Evolutionary conservation across 2,113 vertebrate genomes (phyloP).

Genomic region (Larimichthys crocea): DNA sequence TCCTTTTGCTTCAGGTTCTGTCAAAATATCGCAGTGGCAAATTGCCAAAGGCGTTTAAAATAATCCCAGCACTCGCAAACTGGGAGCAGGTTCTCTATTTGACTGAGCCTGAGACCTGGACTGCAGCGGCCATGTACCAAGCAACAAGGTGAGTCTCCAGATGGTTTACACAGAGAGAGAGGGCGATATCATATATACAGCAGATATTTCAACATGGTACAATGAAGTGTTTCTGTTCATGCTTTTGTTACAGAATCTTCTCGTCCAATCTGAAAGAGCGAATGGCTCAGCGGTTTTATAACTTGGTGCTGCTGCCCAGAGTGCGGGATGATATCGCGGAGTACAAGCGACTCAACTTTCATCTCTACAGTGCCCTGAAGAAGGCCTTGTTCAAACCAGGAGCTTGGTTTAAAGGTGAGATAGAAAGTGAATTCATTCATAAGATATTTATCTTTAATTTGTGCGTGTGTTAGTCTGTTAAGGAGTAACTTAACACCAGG

Average conservation of each 20-base stretch:
- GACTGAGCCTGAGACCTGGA: constrained; percentile 95
- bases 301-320: constrained; percentile 93
- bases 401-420: constrained; percentile 98
- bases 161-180: neutral
- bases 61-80: constrained; percentile 95
- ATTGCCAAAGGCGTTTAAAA: constrained; percentile 97
- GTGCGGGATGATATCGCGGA: constrained; percentile 94
- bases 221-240: neutral
- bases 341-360: constrained; percentile 96
- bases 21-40: constrained; percentile 96
- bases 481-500: neutral
- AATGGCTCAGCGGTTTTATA: constrained; percentile 98
- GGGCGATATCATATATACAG: neutral
- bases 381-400: constrained; percentile 98
- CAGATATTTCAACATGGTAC: neutral
- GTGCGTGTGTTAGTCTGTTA: too few relatives aligned
- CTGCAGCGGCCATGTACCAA: constrained; percentile 97
- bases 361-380: constrained; percentile 96
- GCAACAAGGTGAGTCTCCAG: constrained; percentile 89
- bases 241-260: constrained; percentile 88
- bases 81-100: constrained; percentile 98
- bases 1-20: constrained; percentile 86
- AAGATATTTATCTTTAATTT: neutral
- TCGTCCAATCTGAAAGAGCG: constrained; percentile 95
- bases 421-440: neutral